Conservation (phyloP, 1,140 invertebrate species). For the Zophobas atratus region DNA sequence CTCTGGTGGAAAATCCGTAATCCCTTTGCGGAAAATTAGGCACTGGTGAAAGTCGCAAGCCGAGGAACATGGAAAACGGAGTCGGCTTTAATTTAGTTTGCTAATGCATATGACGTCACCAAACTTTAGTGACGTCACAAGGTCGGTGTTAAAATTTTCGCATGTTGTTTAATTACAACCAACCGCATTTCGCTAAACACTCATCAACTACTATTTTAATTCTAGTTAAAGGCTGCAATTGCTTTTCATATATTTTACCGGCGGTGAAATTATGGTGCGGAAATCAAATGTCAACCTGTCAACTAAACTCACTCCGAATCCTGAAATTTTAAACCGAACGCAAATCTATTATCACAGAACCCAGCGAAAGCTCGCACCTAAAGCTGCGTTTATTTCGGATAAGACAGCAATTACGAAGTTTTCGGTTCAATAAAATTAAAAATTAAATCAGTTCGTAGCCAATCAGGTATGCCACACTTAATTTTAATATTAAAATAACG, state of each 20-base stretch:
- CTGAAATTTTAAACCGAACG: slow-evolving; percentile 9
- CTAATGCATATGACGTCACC: too few relatives aligned
- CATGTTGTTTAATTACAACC: not conserved
- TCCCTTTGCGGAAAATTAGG: slow-evolving; percentile 34
- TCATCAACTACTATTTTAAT: not conserved
- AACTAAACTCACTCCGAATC: not conserved
- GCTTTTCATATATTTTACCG: not conserved
- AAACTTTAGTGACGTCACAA: not conserved
- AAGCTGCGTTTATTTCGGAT: not conserved
- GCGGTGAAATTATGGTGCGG: not conserved
- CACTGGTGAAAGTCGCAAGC: not conserved
- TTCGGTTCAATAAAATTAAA: not conserved
- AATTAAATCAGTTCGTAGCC: not conserved
- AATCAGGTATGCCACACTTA: not conserved
- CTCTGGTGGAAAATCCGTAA: slow-evolving; percentile 7
- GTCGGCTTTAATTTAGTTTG: slow-evolving; percentile 13
- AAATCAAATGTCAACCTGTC: slow-evolving; percentile 8
- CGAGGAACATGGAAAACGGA: not conserved
- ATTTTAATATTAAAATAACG: slow-evolving; percentile 35
- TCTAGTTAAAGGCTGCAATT: not conserved
- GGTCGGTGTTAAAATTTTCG: not conserved
- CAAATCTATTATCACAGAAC: not conserved
- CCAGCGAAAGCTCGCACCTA: not conserved
- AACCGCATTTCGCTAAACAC: not conserved
- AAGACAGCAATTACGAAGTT: not conserved